Conservation (phyloP, 2,797 vertebrate genomes). For the Tangara arthus region DNA sequence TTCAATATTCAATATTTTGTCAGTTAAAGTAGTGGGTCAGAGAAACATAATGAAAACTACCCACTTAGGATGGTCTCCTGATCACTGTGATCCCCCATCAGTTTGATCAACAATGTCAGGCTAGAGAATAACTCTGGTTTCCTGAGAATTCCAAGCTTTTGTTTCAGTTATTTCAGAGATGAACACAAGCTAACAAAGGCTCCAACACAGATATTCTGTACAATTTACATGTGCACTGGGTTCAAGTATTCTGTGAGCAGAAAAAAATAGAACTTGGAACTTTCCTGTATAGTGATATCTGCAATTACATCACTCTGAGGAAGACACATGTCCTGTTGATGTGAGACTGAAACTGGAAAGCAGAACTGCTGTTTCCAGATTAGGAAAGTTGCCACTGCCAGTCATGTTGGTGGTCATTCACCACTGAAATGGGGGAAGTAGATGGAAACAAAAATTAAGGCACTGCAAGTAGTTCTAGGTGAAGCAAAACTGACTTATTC, state of each 20-base stretch:
- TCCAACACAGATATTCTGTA: background rate
- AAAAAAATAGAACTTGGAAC: background rate
- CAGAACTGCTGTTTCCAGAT: constrained; percentile 58
- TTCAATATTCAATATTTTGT: background rate
- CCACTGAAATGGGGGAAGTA: constrained; percentile 19
- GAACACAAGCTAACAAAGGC: background rate
- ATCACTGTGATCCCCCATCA: background rate
- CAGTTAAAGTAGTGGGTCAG: background rate
- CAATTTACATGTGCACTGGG: background rate
- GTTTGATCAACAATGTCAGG: background rate
- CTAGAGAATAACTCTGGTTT: background rate
- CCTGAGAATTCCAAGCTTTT: background rate
- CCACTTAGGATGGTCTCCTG: background rate
- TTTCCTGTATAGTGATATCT: background rate
- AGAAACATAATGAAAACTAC: background rate
- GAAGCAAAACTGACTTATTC: background rate
- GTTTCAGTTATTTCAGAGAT: background rate
- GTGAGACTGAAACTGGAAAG: constrained; percentile 48
- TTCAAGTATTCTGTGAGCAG: background rate
- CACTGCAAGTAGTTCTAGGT: background rate
- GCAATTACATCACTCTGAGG: constrained; percentile 53
- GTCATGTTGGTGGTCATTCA: background rate
- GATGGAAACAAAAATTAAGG: constrained; percentile 6
- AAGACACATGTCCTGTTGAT: constrained; percentile 64
- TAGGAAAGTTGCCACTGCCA: constrained; percentile 17